phyloP scores from a whole-genome alignment of 2,797 vertebrate genomes.

The Perodicticus potto region DNA sequence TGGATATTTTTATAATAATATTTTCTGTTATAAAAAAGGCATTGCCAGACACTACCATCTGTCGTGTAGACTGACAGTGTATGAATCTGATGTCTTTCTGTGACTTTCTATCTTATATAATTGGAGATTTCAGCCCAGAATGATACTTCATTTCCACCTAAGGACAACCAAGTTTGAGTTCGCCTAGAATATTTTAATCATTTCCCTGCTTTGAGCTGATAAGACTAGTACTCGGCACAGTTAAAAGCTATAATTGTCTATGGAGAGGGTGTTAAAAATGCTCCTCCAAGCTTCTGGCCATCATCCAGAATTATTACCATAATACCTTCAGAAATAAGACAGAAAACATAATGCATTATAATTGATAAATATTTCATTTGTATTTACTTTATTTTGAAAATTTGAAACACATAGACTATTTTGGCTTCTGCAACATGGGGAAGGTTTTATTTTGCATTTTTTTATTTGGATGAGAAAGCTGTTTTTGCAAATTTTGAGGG shows the following conservation, averaged over 20 bases:
- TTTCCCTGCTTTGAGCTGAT: constrained; percentile 87
- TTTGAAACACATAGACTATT: constrained; percentile 81
- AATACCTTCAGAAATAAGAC: constrained; percentile 89
- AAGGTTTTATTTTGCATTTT: constrained; percentile 35
- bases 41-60: constrained; percentile 90
- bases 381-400: constrained; percentile 85
- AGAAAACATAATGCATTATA: constrained; percentile 87
- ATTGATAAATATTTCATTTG: constrained; percentile 86
- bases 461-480: constrained; percentile 48
- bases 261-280: constrained; percentile 87
- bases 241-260: constrained; percentile 88
- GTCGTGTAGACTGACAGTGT: constrained; percentile 89
- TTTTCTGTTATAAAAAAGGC: constrained; percentile 89
- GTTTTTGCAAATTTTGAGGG: constrained; percentile 33
- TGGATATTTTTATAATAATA: constrained; percentile 91
- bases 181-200: constrained; percentile 87
- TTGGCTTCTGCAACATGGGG: constrained; percentile 67
- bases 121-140: constrained; percentile 86
- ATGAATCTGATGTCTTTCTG: constrained; percentile 88
- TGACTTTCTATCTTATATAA: constrained; percentile 89
- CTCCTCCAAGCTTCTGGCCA: constrained; percentile 85
- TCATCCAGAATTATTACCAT: constrained; percentile 89
- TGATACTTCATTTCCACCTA: constrained; percentile 83
- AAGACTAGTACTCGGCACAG: constrained; percentile 82
- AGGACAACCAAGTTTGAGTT: constrained; percentile 87